A percentile compares a stretch with the other conserved stretches of the same genome.
These are phyloP conservation scores for Ditylenchus weischeri DNA, from an alignment of 2,888 invertebrate genomes.

Conservation along the genomic window DNA sequence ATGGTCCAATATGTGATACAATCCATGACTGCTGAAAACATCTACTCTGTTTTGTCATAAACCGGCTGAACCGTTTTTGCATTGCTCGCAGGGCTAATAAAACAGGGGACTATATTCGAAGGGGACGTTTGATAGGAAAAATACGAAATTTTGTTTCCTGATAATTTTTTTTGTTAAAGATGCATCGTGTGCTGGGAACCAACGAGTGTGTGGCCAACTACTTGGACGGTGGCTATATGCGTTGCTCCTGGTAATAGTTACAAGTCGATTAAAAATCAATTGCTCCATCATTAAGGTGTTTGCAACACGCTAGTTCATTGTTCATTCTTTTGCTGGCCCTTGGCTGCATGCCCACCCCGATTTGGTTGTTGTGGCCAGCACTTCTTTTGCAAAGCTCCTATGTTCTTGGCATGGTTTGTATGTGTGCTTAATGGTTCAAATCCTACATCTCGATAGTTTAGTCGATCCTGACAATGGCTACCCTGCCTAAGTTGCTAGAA, in stretches of 20 bases:
- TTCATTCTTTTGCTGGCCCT: conserved; percentile 38
- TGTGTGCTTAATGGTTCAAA: background rate
- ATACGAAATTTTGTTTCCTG: no score
- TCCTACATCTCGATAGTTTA: no score
- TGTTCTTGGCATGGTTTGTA: conserved; percentile 51
- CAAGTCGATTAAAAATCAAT: background rate
- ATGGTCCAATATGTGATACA: no score
- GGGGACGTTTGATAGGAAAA: no score
- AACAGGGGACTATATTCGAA: no score
- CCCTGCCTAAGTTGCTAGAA: conserved; percentile 55
- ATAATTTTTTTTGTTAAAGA: conserved; percentile 20
- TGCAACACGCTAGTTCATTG: conserved; percentile 51
- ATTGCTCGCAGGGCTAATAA: no score
- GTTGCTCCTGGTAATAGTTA: conserved; percentile 37
- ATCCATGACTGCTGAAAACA: no score
- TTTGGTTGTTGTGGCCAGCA: conserved; percentile 57
- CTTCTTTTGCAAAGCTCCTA: conserved; percentile 57
- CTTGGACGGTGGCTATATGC: conserved; percentile 58
- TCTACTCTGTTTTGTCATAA: no score
- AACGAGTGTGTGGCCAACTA: conserved; percentile 58
- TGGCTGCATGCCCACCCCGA: conserved; percentile 32
- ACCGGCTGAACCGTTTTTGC: no score
- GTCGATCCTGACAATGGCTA: conserved; percentile 56
- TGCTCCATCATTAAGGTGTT: conserved; percentile 28
- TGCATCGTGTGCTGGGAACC: conserved; percentile 56